phyloP scores from a whole-genome alignment of 2,113 vertebrate genomes.

The Proteles cristata region DNA sequence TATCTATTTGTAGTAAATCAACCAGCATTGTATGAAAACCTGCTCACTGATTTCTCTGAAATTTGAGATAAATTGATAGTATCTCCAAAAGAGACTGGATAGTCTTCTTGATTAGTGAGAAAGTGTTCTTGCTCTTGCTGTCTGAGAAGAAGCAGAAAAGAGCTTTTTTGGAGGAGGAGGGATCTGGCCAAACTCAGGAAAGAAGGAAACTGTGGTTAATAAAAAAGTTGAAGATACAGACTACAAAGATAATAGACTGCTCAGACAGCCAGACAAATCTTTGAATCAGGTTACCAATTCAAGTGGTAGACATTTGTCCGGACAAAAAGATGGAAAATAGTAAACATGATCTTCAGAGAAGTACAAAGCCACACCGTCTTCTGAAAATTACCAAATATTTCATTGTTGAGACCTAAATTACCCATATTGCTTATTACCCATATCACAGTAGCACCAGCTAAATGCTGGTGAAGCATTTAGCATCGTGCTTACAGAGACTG shows the following conservation, averaged over 20 bases:
- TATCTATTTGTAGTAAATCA: neutral
- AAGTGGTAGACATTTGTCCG: neutral
- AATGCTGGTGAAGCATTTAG: neutral
- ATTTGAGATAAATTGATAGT: neutral
- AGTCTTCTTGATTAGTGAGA: neutral
- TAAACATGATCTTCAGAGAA: slow-evolving; percentile 29
- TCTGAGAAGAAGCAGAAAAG: neutral
- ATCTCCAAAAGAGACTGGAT: neutral
- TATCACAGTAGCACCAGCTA: no score
- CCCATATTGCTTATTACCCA: neutral
- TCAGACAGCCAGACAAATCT: slow-evolving; percentile 21
- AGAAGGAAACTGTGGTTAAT: slow-evolving; percentile 5
- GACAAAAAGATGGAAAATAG: neutral
- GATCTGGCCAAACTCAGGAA: neutral
- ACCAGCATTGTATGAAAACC: neutral
- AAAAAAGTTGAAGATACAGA: slow-evolving; percentile 12
- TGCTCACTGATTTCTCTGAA: neutral
- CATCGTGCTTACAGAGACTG: neutral
- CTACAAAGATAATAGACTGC: slow-evolving; percentile 30
- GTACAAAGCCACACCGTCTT: neutral
- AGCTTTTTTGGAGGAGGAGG: neutral
- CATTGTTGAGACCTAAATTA: neutral
- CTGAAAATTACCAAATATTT: slow-evolving; percentile 23
- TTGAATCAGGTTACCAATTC: slow-evolving; percentile 18
- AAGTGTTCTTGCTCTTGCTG: neutral